Conservation (phyloP, 2,888 invertebrate genomes). For the Clistopyga incitator region DNA sequence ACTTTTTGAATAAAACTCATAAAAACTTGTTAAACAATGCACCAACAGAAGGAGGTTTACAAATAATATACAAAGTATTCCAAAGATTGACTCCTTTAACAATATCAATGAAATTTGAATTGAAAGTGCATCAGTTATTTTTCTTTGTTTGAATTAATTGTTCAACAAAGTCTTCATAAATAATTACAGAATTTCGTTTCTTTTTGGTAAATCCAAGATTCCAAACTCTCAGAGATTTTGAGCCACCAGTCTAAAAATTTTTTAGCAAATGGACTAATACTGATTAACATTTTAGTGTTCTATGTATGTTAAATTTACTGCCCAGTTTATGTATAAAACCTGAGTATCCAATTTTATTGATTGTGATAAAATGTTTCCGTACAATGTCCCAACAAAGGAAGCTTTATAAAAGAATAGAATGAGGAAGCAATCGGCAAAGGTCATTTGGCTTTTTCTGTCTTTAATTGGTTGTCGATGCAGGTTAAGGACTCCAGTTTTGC, state of each 20-base stretch:
- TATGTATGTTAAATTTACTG: neutral
- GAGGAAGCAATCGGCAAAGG: constrained; percentile 4
- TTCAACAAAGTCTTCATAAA: too few species aligned
- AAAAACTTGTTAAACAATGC: too few species aligned
- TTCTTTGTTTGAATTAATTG: too few species aligned
- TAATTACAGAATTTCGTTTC: too few species aligned
- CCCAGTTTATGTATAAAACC: neutral
- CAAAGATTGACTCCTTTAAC: too few species aligned
- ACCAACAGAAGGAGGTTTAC: too few species aligned
- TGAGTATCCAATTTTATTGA: neutral
- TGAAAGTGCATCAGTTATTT: too few species aligned
- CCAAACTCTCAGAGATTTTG: too few species aligned
- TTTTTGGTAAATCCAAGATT: too few species aligned
- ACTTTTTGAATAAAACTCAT: too few species aligned
- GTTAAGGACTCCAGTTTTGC: constrained; percentile 57
- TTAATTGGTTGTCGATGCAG: constrained; percentile 19
- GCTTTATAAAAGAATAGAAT: constrained; percentile 2
- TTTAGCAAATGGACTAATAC: neutral
- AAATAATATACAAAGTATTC: too few species aligned
- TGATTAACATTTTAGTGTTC: neutral
- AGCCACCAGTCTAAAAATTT: neutral
- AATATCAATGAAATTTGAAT: too few species aligned
- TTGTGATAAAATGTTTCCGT: neutral
- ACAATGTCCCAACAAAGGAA: neutral
- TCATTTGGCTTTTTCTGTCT: neutral